Conservation (phyloP, 2,888 invertebrate species). For the Dysmachus trigonus region DNA sequence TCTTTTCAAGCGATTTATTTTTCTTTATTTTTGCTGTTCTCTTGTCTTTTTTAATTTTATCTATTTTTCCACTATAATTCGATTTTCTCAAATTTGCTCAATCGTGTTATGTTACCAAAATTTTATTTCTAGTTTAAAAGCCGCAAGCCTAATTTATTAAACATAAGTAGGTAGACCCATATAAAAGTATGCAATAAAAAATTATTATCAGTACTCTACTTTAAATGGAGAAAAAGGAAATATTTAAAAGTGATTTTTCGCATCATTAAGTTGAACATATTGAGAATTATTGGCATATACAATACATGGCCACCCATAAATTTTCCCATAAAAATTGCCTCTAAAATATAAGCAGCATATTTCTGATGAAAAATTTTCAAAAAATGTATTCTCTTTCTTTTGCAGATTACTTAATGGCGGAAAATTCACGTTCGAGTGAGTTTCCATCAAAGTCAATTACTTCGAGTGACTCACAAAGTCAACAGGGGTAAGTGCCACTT, state of each 20-base stretch:
- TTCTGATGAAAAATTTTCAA: neutral
- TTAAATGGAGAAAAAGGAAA: neutral
- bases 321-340: neutral
- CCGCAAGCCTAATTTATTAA: neutral
- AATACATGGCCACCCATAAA: neutral
- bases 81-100: too few species aligned
- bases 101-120: too few species aligned
- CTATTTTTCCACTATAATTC: too few species aligned
- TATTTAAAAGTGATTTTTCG: neutral
- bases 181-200: neutral
- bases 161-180: neutral
- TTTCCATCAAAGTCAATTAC: slow-evolving; percentile 65
- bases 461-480: slow-evolving; percentile 61
- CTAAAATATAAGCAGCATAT: neutral
- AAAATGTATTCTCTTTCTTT: slow-evolving; percentile 52
- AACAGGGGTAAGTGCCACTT: slow-evolving; percentile 66
- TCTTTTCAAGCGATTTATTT: too few species aligned
- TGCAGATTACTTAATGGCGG: slow-evolving; percentile 69
- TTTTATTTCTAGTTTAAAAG: too few species aligned
- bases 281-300: neutral
- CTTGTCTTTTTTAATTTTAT: too few species aligned
- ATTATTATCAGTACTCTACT: neutral
- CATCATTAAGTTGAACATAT: neutral
- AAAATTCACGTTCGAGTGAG: slow-evolving; percentile 65
- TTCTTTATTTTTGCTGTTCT: too few species aligned